Evolutionary conservation across 2,888 invertebrate species (phyloP).

Genomic region (Papilio gigon): DNA sequence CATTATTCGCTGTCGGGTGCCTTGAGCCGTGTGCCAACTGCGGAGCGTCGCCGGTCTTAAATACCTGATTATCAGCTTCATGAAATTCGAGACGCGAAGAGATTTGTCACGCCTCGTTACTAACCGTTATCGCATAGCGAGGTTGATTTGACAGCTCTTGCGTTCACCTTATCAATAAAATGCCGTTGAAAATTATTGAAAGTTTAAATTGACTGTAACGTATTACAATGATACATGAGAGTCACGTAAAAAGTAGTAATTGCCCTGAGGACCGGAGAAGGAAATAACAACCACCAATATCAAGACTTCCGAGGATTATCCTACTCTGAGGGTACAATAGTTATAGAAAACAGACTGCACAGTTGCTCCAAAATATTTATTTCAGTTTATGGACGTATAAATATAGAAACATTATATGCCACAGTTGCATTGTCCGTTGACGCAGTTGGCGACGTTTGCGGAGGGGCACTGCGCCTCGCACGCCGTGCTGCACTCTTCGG

Average conservation of each 20-base stretch:
- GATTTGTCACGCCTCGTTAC: slow-evolving; percentile 16
- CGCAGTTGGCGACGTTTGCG: slow-evolving; percentile 26
- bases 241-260: neutral
- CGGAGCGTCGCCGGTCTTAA: neutral
- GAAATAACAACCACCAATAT: no score
- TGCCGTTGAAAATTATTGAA: slow-evolving; percentile 1
- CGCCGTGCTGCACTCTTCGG: neutral
- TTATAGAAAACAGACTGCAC: neutral
- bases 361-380: neutral
- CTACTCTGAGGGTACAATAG: neutral
- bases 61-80: neutral
- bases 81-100: neutral
- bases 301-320: neutral
- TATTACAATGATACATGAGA: neutral
- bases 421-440: slow-evolving; percentile 31
- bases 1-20: neutral
- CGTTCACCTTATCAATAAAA: slow-evolving; percentile 19
- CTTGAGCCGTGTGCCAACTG: neutral
- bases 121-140: slow-evolving; percentile 1
- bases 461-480: slow-evolving; percentile 10
- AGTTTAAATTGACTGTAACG: slow-evolving; percentile 13
- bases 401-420: neutral
- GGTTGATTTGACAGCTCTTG: slow-evolving; percentile 1
- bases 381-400: neutral
- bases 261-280: neutral